These are phyloP conservation scores for Drosophila koepferae DNA, from an alignment of 2,888 invertebrate species.

Conservation along the genomic window DNA sequence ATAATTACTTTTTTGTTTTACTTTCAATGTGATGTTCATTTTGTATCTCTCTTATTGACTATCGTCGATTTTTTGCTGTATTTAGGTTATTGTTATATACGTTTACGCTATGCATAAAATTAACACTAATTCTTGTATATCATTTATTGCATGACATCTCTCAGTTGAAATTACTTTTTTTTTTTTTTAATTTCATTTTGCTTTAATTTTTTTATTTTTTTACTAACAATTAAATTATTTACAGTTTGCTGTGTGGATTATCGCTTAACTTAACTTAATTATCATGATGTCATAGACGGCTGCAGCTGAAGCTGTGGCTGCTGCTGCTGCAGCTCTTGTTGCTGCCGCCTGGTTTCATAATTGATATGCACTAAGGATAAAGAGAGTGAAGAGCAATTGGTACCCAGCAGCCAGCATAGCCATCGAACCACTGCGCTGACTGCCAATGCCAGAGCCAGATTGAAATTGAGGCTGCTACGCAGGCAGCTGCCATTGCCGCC, in stretches of 20 bases:
- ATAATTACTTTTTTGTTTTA: slow-evolving; percentile 30
- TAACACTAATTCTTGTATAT: slow-evolving; percentile 61
- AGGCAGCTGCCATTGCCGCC: slow-evolving; percentile 42
- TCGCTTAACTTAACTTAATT: slow-evolving; percentile 63
- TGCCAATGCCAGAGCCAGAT: slow-evolving; percentile 58
- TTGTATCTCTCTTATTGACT: slow-evolving; percentile 21
- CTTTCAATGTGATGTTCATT: slow-evolving; percentile 7
- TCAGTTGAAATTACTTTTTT: slow-evolving; percentile 6
- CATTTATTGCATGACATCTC: slow-evolving; percentile 42
- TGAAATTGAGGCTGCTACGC: slow-evolving; percentile 35
- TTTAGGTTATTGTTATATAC: slow-evolving; percentile 39
- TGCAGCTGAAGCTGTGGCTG: slow-evolving; percentile 17
- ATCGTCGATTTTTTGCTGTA: slow-evolving; percentile 19
- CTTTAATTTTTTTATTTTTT: slow-evolving; percentile 4
- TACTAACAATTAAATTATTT: slow-evolving; percentile 60
- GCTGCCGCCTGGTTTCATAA: slow-evolving; percentile 53
- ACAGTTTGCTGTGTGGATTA: slow-evolving; percentile 37
- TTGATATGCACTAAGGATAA: slow-evolving; percentile 69
- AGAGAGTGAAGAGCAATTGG: slow-evolving; percentile 14
- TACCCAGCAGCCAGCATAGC: slow-evolving; percentile 43
- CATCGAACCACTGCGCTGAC: slow-evolving; percentile 72
- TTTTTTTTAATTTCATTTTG: not conserved
- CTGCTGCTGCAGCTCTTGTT: not conserved
- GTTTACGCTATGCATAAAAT: slow-evolving; percentile 74
- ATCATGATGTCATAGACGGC: slow-evolving; percentile 55